Percentiles rank a stretch among this genome's conserved stretches.
phyloP scores from a whole-genome alignment of 2,888 invertebrate genomes.

The Metellina segmentata region DNA sequence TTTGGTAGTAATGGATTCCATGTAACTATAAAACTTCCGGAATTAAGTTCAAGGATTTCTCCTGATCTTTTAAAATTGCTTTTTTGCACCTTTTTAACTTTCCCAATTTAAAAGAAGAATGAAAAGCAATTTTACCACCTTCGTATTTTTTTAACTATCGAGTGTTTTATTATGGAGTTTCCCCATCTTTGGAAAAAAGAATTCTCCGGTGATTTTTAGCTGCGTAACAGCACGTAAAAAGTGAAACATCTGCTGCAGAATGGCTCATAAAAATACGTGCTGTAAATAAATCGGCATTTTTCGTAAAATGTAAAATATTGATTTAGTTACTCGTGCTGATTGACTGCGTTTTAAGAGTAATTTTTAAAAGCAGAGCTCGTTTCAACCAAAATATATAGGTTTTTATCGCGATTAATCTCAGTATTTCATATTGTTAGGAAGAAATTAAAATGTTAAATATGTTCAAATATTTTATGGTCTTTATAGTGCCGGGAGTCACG shows the following conservation, averaged over 20 bases:
- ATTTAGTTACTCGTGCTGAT: too few relatives aligned
- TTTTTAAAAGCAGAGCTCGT: too few relatives aligned
- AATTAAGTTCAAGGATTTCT: conserved; percentile 32
- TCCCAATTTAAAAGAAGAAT: neutral
- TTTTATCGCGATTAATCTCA: too few relatives aligned
- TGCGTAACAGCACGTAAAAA: neutral
- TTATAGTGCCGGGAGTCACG: too few relatives aligned
- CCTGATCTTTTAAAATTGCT: conserved; percentile 17
- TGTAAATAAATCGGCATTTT: neutral
- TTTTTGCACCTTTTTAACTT: neutral
- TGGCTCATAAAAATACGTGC: neutral
- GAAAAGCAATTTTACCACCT: neutral
- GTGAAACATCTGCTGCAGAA: neutral
- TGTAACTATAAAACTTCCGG: conserved; percentile 34
- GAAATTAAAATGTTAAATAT: too few relatives aligned
- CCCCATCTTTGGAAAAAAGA: neutral
- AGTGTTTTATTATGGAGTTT: neutral
- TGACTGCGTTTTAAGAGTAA: too few relatives aligned
- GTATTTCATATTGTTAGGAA: too few relatives aligned
- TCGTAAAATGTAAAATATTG: neutral
- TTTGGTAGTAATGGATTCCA: conserved; percentile 24
- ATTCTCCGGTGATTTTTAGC: neutral
- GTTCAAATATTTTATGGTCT: too few relatives aligned
- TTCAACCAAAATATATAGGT: too few relatives aligned
- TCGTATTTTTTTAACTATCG: neutral